These are phyloP conservation scores for Stichopus horrens DNA, from an alignment of 53 echinoderm and acorn worm genomes.

Conservation along the genomic window DNA sequence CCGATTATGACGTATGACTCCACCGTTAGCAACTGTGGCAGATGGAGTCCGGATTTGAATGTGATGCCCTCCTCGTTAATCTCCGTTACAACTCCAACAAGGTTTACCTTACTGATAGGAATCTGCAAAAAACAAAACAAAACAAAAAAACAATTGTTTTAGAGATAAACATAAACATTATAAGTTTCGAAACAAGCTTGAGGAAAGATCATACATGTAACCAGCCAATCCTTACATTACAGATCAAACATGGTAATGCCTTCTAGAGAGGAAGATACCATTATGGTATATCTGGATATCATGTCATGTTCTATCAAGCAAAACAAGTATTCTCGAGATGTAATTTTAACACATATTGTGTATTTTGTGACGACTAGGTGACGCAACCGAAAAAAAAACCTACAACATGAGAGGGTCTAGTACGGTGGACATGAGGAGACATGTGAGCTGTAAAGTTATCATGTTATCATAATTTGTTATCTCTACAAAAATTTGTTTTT, in stretches of 20 bases:
- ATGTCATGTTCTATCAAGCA: no score
- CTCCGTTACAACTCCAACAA: neutral
- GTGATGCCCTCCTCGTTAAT: neutral
- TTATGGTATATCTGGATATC: no score
- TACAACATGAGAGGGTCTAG: neutral
- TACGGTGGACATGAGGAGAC: no score
- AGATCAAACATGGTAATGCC: no score
- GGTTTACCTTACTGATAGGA: slow-evolving; percentile 15
- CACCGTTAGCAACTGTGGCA: slow-evolving; percentile 25
- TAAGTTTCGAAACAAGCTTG: neutral
- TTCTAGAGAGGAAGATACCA: no score
- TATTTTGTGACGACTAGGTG: neutral
- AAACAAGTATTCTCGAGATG: no score
- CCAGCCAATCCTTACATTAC: no score
- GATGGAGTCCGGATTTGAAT: slow-evolving; percentile 26
- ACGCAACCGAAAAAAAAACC: neutral
- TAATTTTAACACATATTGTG: no score
- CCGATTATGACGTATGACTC: slow-evolving; percentile 37
- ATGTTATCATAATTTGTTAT: no score
- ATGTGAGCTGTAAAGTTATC: no score
- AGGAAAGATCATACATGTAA: neutral
- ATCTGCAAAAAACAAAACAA: neutral
- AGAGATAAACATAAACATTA: no score
- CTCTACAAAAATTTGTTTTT: no score
- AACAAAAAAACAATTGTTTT: neutral